These are phyloP conservation scores for Cyprinella venusta DNA, from an alignment of 2,797 vertebrate genomes.

Conservation along the genomic window DNA sequence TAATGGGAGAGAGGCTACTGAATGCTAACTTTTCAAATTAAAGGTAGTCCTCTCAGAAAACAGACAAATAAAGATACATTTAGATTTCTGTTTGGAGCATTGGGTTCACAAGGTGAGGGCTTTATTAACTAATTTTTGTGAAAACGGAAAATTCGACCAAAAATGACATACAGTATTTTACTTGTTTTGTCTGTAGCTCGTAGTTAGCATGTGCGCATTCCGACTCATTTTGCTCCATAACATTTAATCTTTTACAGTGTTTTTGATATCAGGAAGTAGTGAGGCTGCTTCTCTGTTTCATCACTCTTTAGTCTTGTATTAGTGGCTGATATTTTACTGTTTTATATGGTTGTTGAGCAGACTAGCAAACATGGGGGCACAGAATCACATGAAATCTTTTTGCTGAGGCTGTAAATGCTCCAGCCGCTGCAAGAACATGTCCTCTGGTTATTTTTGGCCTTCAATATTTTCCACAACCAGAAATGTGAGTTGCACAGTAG, in stretches of 20 bases:
- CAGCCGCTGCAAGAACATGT: slow-evolving; percentile 2
- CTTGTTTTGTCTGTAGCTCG: too few relatives aligned
- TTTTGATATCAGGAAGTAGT: slow-evolving; percentile 3
- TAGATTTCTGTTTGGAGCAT: too few relatives aligned
- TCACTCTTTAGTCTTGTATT: neutral
- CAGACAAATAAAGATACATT: too few relatives aligned
- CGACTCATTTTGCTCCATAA: too few relatives aligned
- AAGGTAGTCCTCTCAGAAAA: too few relatives aligned
- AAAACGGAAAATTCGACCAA: too few relatives aligned
- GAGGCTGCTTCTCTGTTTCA: neutral
- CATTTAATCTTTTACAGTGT: neutral
- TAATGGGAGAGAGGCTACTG: too few relatives aligned
- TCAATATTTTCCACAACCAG: slow-evolving; percentile 27
- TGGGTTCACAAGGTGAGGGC: too few relatives aligned
- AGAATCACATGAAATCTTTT: neutral
- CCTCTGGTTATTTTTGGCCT: slow-evolving; percentile 21
- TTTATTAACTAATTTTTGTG: too few relatives aligned
- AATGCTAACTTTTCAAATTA: too few relatives aligned
- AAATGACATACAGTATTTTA: too few relatives aligned
- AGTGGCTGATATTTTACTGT: neutral
- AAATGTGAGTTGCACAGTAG: slow-evolving; percentile 27
- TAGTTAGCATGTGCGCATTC: too few relatives aligned
- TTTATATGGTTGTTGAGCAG: neutral
- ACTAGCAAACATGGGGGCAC: neutral
- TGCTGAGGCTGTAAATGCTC: slow-evolving; percentile 17